Base-by-base conservation (phyloP, 2,797 vertebrate genomes). In the Amblyraja radiata region DNA sequence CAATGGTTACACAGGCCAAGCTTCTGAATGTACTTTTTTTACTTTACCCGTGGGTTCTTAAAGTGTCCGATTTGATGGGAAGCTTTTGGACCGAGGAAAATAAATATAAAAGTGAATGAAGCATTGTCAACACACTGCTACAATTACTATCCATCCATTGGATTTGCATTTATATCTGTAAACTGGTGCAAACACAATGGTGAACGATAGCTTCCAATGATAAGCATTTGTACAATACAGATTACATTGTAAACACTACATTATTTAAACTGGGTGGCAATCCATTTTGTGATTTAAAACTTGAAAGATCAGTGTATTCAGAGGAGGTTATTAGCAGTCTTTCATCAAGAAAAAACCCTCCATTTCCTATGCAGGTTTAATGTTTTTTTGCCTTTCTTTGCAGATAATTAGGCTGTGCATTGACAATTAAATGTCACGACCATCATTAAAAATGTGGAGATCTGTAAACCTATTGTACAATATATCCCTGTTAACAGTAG, bases 161-260 rank as follows among this genome's bases (percentile, higher is more conserved):
- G 88, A 90, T 36, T 46, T 23, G 9, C 23, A 74, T 14, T 54
- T 28, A 32, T 54, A 74, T 36, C 25, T 32, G 68, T 73, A 74
- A 74, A 28, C 74, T 39, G n/a, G 65, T 71, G 21, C 88, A 36
- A 90, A 21, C 23, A 71, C 63, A 74, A 54, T 74, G 28, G 36
- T 23, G 46, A 73, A 74, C 54, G 54, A 91, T 46, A 23, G 8
- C 73, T 90, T 90, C 63, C 36, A 90, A 73, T 32, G 18, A n/a
- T 36, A 71, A 71, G 73, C 32, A 73, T 91, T 54, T 71, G 39
- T 91, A 39, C 90, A 91, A 74, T 74, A 25, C 68, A 91, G 9
- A 71, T 73, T 74, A 73, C 36, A 74, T 91, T 32, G 46, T 68
- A 90, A 90, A 90, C 74, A 91, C 21, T 46, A 8, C 25, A 91